Evolutionary conservation across 2,113 vertebrate species (phyloP).

Genomic region (Paramisgurnus dabryanus): DNA sequence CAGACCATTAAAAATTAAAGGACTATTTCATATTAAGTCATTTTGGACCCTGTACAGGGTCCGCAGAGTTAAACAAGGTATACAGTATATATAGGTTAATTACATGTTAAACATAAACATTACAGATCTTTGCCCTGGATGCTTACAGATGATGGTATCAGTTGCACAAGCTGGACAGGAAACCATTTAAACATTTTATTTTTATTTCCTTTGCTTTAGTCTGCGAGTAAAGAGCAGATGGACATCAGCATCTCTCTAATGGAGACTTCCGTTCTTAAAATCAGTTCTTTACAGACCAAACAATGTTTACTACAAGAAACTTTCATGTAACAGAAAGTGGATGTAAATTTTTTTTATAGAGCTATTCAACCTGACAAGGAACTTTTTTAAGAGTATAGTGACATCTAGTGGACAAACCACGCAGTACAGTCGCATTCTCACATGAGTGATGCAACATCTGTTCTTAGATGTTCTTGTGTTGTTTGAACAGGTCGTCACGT

Average conservation of each 20-base stretch:
- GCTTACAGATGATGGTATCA: background rate
- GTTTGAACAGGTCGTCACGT: background rate
- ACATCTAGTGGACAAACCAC: slow-evolving; percentile 3
- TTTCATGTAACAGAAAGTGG: too few species aligned
- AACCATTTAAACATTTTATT: too few species aligned
- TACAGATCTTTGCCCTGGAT: background rate
- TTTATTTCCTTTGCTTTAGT: background rate
- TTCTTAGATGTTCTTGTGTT: background rate
- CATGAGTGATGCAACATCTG: too few species aligned
- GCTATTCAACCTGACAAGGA: background rate
- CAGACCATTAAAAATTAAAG: too few species aligned
- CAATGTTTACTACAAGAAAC: too few species aligned
- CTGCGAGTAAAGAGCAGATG: background rate
- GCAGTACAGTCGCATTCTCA: background rate
- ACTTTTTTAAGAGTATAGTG: background rate
- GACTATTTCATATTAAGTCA: too few species aligned
- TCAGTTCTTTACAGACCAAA: too few species aligned
- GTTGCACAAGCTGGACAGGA: too few species aligned
- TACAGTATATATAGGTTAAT: background rate
- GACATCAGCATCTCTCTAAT: background rate
- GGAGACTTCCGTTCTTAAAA: too few species aligned
- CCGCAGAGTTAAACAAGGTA: too few species aligned
- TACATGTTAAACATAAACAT: background rate
- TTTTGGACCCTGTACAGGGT: too few species aligned
- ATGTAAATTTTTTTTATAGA: background rate